These are phyloP conservation scores for Acanthis flammea DNA, from an alignment of 2,797 vertebrate species.

Conservation along the genomic window DNA sequence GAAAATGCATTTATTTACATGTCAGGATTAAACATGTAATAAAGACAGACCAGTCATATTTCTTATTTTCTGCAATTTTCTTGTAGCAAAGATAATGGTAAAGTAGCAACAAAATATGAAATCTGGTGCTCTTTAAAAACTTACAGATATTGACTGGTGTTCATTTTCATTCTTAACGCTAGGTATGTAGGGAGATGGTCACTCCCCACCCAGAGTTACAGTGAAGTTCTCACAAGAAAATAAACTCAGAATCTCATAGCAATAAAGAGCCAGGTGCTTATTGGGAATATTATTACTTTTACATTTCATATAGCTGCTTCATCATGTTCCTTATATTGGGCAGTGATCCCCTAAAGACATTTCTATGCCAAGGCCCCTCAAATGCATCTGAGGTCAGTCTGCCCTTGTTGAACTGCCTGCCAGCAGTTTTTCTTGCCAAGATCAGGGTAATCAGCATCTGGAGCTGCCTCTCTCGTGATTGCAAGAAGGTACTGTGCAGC, in stretches of 20 bases:
- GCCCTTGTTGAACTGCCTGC: conserved; percentile 1
- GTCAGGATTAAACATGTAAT: background rate
- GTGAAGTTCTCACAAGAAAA: background rate
- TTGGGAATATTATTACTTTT: background rate
- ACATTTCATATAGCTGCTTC: background rate
- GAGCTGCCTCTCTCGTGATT: background rate
- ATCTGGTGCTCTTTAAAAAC: background rate
- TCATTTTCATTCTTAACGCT: background rate
- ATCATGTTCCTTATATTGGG: background rate
- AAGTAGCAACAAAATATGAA: background rate
- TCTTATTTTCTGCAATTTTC: background rate
- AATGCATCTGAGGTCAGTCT: background rate
- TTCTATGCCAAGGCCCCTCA: background rate
- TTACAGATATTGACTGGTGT: background rate
- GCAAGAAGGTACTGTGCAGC: background rate
- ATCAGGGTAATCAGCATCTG: conserved; percentile 7
- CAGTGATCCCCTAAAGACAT: background rate
- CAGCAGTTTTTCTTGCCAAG: conserved; percentile 34
- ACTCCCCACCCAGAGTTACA: background rate
- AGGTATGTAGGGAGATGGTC: background rate
- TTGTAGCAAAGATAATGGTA: background rate
- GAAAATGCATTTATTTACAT: background rate
- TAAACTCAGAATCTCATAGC: background rate
- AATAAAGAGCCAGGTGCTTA: background rate
- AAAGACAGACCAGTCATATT: background rate